Conservation (phyloP, 2,888 invertebrate species). For the Disparrhopalites patrizii region DNA sequence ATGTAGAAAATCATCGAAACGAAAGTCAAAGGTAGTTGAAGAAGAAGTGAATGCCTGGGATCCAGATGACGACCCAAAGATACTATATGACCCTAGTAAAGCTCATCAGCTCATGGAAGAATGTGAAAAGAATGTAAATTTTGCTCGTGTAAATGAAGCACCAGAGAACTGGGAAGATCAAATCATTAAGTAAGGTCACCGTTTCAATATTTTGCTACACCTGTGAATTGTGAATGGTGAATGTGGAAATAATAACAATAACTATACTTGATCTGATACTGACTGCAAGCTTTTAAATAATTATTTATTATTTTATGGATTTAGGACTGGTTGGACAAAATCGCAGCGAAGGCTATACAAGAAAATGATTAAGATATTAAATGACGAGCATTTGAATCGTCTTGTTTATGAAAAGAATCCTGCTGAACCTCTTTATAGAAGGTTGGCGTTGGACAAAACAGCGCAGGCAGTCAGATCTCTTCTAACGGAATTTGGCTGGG, state of each 20-base stretch:
- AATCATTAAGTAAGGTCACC: constrained; percentile 61
- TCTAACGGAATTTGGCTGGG: constrained; percentile 70
- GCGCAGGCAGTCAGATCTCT: constrained; percentile 63
- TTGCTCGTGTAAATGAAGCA: constrained; percentile 56
- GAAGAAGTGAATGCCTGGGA: constrained; percentile 55
- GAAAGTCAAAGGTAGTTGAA: constrained; percentile 39
- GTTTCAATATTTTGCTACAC: too few relatives aligned
- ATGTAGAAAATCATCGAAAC: constrained; percentile 4
- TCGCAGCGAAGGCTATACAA: constrained; percentile 64
- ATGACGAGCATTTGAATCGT: constrained; percentile 63
- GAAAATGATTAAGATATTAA: constrained; percentile 63
- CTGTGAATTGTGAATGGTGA: too few relatives aligned
- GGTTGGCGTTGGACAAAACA: constrained; percentile 68
- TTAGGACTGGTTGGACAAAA: constrained; percentile 62
- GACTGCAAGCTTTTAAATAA: too few relatives aligned
- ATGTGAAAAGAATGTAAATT: constrained; percentile 62
- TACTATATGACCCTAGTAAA: constrained; percentile 60
- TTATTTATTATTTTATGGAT: constrained; percentile 46
- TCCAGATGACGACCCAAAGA: constrained; percentile 52
- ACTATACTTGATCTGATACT: not conserved
- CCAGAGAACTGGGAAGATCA: constrained; percentile 65
- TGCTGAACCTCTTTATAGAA: constrained; percentile 66
- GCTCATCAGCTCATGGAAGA: constrained; percentile 67
- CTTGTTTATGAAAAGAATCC: constrained; percentile 59
- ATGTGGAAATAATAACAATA: too few relatives aligned